Conservation (phyloP, 2,113 vertebrate genomes). For the Myotis brandtii region DNA sequence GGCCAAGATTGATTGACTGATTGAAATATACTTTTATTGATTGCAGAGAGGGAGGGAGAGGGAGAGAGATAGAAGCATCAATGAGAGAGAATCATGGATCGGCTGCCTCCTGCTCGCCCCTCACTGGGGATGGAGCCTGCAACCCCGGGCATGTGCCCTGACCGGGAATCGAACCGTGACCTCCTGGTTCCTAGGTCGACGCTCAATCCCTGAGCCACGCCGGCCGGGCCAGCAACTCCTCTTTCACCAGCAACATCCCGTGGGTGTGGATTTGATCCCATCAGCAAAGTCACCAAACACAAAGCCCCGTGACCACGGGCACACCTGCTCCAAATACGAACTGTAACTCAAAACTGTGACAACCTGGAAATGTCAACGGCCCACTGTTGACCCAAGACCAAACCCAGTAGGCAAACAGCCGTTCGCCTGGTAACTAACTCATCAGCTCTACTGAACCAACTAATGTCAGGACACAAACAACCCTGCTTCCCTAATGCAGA, state of each 20-base stretch:
- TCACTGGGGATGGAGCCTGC: too few relatives aligned
- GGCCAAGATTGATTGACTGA: neutral
- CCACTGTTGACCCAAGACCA: constrained; percentile 18
- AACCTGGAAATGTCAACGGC: neutral
- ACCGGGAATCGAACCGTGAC: too few relatives aligned
- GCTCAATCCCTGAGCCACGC: too few relatives aligned
- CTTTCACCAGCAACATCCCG: too few relatives aligned
- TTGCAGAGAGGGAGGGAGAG: too few relatives aligned
- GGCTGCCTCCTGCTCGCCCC: too few relatives aligned
- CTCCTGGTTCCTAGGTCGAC: too few relatives aligned
- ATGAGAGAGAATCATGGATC: too few relatives aligned
- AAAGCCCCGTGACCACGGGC: neutral
- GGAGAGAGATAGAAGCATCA: too few relatives aligned
- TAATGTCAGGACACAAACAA: neutral
- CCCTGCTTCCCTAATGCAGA: neutral
- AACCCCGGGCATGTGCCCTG: too few relatives aligned
- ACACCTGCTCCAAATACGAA: constrained; percentile 43
- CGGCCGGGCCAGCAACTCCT: too few relatives aligned
- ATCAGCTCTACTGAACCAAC: constrained; percentile 36
- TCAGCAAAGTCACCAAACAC: neutral
- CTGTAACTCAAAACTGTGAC: constrained; percentile 4
- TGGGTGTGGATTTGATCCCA: neutral
- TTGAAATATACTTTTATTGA: too few relatives aligned
- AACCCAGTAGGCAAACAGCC: constrained; percentile 44
- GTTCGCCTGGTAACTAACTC: neutral